phyloP scores from a whole-genome alignment of 35 echinoderm and acorn worm genomes.

The Hemicentrotus pulcherrimus region DNA sequence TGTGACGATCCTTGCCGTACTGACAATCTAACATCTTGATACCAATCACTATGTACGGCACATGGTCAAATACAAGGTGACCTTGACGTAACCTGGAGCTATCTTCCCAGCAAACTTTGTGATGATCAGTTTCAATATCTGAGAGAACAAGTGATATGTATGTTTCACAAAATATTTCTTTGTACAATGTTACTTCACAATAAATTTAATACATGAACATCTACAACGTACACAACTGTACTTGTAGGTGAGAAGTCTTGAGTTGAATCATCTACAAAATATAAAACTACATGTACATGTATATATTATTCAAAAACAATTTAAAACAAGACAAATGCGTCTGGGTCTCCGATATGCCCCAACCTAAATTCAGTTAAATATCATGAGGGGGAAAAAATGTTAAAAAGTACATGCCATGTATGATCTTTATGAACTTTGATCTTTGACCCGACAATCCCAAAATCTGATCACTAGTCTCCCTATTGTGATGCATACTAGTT shows the following conservation, averaged over 20 bases:
- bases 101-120: conserved; percentile 46
- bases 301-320: background rate
- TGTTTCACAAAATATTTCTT: background rate
- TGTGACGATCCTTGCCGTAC: background rate
- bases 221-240: background rate
- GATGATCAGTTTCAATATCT: background rate
- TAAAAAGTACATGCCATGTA: too few relatives aligned
- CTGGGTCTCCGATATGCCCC: background rate
- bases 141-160: background rate
- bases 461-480: too few relatives aligned
- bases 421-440: too few relatives aligned
- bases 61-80: conserved; percentile 35
- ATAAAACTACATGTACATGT: too few relatives aligned
- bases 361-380: too few relatives aligned
- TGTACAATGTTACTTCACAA: background rate
- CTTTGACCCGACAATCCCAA: too few relatives aligned
- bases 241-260: background rate
- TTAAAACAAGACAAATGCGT: background rate
- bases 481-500: too few relatives aligned
- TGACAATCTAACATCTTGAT: conserved; percentile 37
- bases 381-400: too few relatives aligned
- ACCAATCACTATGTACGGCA: conserved; percentile 37
- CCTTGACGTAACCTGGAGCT: conserved; percentile 20
- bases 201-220: background rate
- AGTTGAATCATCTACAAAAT: background rate